These are phyloP conservation scores for Molossus alvarezi DNA, from an alignment of 2,797 vertebrate genomes.

Conservation along the genomic window DNA sequence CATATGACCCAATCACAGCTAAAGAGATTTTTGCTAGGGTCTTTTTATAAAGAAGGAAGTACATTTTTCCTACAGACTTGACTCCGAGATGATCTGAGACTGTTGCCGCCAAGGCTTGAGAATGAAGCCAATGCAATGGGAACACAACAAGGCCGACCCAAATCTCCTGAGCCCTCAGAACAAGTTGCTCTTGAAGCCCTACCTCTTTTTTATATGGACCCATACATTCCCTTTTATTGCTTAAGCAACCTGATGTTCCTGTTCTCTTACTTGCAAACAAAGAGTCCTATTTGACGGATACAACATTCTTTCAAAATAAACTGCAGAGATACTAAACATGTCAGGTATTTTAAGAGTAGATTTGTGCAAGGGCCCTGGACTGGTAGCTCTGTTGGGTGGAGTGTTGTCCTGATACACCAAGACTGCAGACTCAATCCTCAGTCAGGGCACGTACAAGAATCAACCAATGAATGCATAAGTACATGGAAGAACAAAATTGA, in stretches of 20 bases:
- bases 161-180: background rate
- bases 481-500: too few species aligned
- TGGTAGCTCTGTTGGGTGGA: too few species aligned
- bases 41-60: background rate
- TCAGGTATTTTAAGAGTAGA: constrained; percentile 16
- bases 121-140: background rate
- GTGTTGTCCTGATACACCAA: too few species aligned
- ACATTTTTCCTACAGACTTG: background rate
- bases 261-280: constrained; percentile 14
- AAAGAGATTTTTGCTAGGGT: background rate
- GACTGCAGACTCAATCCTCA: too few species aligned
- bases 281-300: background rate
- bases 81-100: background rate
- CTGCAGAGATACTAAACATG: background rate
- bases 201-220: background rate
- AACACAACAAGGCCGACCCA: background rate
- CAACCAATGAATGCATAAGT: too few species aligned
- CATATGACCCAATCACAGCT: background rate
- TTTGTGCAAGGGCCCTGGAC: background rate
- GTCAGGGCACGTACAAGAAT: too few species aligned
- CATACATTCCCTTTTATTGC: background rate
- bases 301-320: background rate
- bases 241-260: background rate
- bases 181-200: background rate
- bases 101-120: background rate